Evolutionary conservation across 1,140 invertebrate species (phyloP), one percentile per base, ranked within the genome.

Genomic region (Hyposmocoma kahamanoa): DNA sequence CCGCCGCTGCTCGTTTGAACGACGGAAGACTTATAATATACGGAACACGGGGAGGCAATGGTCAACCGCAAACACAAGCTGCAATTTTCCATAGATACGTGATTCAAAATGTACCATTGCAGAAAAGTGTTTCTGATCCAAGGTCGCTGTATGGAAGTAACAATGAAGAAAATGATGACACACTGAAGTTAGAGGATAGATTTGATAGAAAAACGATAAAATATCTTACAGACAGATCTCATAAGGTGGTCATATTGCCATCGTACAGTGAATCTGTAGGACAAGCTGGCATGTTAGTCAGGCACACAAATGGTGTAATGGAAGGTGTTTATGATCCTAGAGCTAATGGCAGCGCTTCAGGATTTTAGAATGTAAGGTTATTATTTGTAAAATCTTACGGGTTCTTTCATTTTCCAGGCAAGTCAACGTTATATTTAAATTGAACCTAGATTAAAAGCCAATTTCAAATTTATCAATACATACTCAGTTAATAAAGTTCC

Each of bases 71-170:
- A 59, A 79, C 70, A 9, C 81, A 84, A 67, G 63, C 78, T 8
- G 78, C 77, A 2, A 68, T 84, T 22, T 84, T 84, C 34, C 78
- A 84, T 41, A 63, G 81, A 50, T 77, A 84, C 32, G 78, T 70
- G n/a, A 61, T 84, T 15, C 81, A 84, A 61, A 53, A 53, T 20
- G 41, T 62, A 8, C 59, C 62, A 22, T 67, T 82, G n/a, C 78
- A 84, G 53, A 42, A 42, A 20, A 57, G 73, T 42, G 32, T 84
- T 13, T 68, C 65, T 1, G 53, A 57, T 19, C 81, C 81, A 10
- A 70, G 81, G 47, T 84, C 77, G 81, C 13, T 79, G 3, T 84
- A 73, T 44, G 81, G 77, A 15, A 51, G 62, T 13, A 49, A 57
- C n/a, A 46, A 54, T 34, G 62, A 56, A 0, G 60, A 67, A 46